These are phyloP conservation scores for Scelioninae gen. 1 DNA, from an alignment of 2,888 invertebrate genomes.

Conservation along the genomic window DNA sequence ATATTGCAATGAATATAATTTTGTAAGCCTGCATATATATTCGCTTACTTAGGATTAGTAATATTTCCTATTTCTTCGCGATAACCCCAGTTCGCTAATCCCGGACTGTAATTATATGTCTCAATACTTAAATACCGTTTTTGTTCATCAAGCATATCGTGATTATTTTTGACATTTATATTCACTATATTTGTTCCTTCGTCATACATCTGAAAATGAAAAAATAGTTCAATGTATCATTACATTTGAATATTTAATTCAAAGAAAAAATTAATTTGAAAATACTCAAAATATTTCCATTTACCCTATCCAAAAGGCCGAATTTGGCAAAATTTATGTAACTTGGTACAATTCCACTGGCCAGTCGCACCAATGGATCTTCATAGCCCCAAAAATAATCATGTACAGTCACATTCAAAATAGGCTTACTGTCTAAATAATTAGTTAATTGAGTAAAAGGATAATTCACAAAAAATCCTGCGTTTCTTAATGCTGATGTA, in stretches of 20 bases:
- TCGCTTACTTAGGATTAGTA: slow-evolving; percentile 77
- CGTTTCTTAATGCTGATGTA: slow-evolving; percentile 85
- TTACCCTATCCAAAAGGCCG: slow-evolving; percentile 92
- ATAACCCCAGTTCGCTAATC: slow-evolving; percentile 89
- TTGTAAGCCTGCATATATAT: too few relatives aligned
- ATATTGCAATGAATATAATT: too few relatives aligned
- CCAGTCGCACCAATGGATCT: slow-evolving; percentile 89
- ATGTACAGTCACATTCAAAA: slow-evolving; percentile 88
- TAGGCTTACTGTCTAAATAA: slow-evolving; percentile 86
- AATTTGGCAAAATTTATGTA: slow-evolving; percentile 92
- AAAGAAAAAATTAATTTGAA: too few relatives aligned
- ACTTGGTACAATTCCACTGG: slow-evolving; percentile 89
- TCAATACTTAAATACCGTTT: slow-evolving; percentile 81
- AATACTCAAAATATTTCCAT: slow-evolving; percentile 73
- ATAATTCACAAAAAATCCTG: slow-evolving; percentile 86
- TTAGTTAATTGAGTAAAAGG: slow-evolving; percentile 87
- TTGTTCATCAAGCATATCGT: slow-evolving; percentile 78
- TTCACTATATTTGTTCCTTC: slow-evolving; percentile 87
- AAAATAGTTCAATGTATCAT: background rate
- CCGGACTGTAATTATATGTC: slow-evolving; percentile 86
- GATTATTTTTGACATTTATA: slow-evolving; percentile 83
- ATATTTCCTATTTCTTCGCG: slow-evolving; percentile 79
- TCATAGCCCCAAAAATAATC: slow-evolving; percentile 94
- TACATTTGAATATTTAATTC: background rate
- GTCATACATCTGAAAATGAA: slow-evolving; percentile 86